Evolutionary conservation across 2,113 vertebrate genomes (phyloP), one percentile per base, ranked within the genome.

Genomic region (Eptesicus fuscus): DNA sequence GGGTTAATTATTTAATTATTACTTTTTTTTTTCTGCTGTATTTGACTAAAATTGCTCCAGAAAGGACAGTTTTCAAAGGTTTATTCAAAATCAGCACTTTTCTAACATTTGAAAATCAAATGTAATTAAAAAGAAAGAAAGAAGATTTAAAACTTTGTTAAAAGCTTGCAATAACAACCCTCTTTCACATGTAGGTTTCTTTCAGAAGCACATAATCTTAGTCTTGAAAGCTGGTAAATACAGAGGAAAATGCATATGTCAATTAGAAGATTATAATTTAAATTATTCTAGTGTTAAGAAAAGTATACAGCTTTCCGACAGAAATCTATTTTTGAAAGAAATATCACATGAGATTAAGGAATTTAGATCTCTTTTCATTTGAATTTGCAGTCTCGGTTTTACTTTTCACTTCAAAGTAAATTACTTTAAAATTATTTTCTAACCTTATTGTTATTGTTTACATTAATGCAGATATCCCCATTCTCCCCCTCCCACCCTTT

Each of bases 31-130:
- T 74, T 44, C 40, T 80, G 22, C 47, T 67, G 1, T 61, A 83
- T 79, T 88, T 88, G n/a, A 78, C 20, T 71, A 83, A 96, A 86
- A 65, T 89, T 63, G 1, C 23, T 59, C 30, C 40, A 77, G 74
- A 70, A 83, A 86, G 44, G n/a, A 37, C 1, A 78, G 4, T 51
- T 77, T 32, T 88, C 42, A 90, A 82, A 65, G 37, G 78, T 83
- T 78, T 76, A 61, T 85, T 63, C 20, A 73, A 89, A 83, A 71
- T 93, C 44, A 93, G 37, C n/a, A 91, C 51, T 63, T 93, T 87
- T 71, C n/a, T 73, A 74, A 73, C 5, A 89, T 37, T 2, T 61
- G 53, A 91, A 67, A 78, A 17, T 93, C 76, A 93, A 87, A 71
- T 20, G 22, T 8, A 59, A 71, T 53, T 87, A 7, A 3, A 67